Percentiles rank a stretch among this genome's conserved stretches.
These are phyloP conservation scores for Diorhabda sublineata DNA, from an alignment of 1,140 invertebrate species.

Conservation along the genomic window DNA sequence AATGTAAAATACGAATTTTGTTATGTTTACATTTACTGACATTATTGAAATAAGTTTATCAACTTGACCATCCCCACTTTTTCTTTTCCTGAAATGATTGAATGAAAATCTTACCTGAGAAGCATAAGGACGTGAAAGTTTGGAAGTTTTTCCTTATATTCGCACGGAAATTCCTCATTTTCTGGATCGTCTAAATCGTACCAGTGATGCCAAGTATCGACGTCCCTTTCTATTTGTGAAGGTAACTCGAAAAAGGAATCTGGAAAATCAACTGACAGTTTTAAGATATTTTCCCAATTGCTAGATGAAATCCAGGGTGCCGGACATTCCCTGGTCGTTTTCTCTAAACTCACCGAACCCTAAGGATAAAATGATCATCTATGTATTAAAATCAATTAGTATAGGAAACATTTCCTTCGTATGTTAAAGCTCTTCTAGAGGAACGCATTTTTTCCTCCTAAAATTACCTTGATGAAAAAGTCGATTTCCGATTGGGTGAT, in stretches of 20 bases:
- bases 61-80: no score
- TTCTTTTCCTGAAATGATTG: no score
- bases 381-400: background rate
- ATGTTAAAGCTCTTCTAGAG: conserved; percentile 1
- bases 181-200: conserved; percentile 77
- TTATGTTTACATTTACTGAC: no score
- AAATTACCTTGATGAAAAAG: conserved; percentile 74
- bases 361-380: conserved; percentile 12
- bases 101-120: conserved; percentile 54
- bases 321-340: conserved; percentile 61
- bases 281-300: conserved; percentile 78
- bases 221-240: conserved; percentile 58
- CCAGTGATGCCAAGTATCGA: conserved; percentile 74
- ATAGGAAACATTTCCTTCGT: background rate
- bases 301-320: conserved; percentile 64
- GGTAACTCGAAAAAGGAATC: conserved; percentile 62
- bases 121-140: conserved; percentile 76
- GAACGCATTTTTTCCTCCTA: background rate
- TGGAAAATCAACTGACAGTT: conserved; percentile 65
- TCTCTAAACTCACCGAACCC: conserved; percentile 72
- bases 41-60: no score
- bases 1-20: no score
- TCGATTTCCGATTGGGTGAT: conserved; percentile 72
- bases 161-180: conserved; percentile 60
- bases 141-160: conserved; percentile 61